A percentile compares a stretch with the other conserved stretches of the same genome.
These are phyloP conservation scores for Picathartes gymnocephalus DNA, from an alignment of 2,113 vertebrate species.

Conservation along the genomic window DNA sequence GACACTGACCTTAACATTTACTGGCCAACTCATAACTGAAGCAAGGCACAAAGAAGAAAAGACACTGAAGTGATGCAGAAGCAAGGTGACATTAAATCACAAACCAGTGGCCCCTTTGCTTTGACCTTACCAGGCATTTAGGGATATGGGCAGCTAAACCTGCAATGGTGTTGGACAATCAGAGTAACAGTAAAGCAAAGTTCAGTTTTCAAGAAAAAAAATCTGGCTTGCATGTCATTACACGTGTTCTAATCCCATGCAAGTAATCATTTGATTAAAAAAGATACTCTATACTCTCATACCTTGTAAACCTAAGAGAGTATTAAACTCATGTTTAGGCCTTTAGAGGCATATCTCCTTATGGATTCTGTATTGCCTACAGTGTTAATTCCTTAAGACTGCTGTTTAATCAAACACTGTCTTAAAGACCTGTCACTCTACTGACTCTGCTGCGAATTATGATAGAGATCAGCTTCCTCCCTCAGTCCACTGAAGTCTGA, in stretches of 20 bases:
- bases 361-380: neutral
- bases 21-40: conserved; percentile 5
- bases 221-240: neutral
- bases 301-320: neutral
- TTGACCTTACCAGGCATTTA: neutral
- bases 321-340: neutral
- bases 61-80: neutral
- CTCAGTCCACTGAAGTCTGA: neutral
- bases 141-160: neutral
- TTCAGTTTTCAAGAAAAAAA: neutral
- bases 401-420: neutral
- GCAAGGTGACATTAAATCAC: neutral
- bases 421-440: neutral
- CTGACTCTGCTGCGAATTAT: neutral
- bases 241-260: neutral
- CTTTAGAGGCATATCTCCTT: neutral
- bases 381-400: neutral
- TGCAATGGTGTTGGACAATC: neutral
- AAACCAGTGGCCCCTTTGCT: neutral
- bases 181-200: neutral
- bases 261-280: neutral
- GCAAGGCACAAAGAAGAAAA: neutral
- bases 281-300: neutral
- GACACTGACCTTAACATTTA: neutral
- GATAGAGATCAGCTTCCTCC: neutral